Conservation (phyloP, 2,888 invertebrate species). For the Nezara viridula region DNA sequence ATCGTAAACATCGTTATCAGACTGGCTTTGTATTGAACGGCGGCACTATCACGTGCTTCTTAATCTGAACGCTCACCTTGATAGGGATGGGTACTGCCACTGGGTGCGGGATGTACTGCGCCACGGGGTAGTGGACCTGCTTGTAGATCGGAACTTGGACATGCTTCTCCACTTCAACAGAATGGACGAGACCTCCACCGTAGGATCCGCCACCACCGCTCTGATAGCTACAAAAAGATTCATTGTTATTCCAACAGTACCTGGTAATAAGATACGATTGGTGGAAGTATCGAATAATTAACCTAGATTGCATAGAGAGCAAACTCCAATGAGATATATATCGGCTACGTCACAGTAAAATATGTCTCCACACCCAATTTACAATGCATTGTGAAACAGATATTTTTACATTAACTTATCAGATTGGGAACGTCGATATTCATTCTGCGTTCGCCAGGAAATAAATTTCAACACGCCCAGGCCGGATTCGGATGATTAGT, state of each 20-base stretch:
- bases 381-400: too few species aligned
- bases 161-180: constrained; percentile 63
- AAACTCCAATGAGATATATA: too few species aligned
- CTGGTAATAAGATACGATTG: too few species aligned
- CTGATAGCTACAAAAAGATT: not conserved
- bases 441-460: too few species aligned
- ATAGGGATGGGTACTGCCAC: constrained; percentile 66
- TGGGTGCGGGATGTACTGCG: constrained; percentile 63
- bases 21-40: not conserved
- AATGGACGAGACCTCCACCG: constrained; percentile 56
- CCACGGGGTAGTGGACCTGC: constrained; percentile 62
- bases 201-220: constrained; percentile 50
- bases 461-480: too few species aligned
- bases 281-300: too few species aligned
- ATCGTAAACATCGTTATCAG: not conserved
- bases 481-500: too few species aligned
- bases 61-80: constrained; percentile 56
- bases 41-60: not conserved
- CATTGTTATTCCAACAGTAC: not conserved
- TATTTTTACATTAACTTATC: too few species aligned
- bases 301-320: too few species aligned
- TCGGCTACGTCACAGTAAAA: too few species aligned
- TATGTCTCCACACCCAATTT: too few species aligned
- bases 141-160: constrained; percentile 63
- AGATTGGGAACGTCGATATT: too few species aligned